These are phyloP conservation scores for Bombyx mandarina DNA, from an alignment of 1,140 invertebrate genomes.

Conservation along the genomic window DNA sequence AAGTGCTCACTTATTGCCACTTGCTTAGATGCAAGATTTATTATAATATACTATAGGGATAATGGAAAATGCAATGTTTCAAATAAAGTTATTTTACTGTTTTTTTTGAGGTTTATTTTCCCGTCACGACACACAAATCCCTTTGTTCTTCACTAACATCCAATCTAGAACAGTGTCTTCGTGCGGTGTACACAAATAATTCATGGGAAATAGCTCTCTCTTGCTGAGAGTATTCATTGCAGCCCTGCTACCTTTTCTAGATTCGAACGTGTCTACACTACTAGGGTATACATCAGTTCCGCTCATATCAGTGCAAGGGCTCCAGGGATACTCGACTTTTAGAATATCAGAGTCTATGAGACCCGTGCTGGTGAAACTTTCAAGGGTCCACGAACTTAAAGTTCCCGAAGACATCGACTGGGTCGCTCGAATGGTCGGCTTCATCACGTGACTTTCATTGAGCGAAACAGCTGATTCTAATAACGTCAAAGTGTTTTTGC, in stretches of 20 bases:
- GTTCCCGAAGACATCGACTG: slow-evolving; percentile 9
- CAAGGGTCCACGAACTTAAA: slow-evolving; percentile 33
- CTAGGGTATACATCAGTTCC: slow-evolving; percentile 36
- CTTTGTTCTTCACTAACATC: too few species aligned
- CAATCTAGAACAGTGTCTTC: too few species aligned
- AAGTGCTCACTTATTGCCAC: too few species aligned
- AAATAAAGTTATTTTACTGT: too few species aligned
- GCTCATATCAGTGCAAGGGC: slow-evolving; percentile 21
- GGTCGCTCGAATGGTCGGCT: background rate
- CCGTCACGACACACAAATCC: too few species aligned
- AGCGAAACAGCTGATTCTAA: background rate
- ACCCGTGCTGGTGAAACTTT: slow-evolving; percentile 26
- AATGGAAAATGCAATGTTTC: too few species aligned
- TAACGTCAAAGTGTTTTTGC: slow-evolving; percentile 17
- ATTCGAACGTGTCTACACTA: slow-evolving; percentile 9
- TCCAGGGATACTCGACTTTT: slow-evolving; percentile 28
- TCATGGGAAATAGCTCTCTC: too few species aligned
- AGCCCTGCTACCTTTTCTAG: slow-evolving; percentile 10
- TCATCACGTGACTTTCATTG: background rate
- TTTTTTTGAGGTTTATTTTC: too few species aligned
- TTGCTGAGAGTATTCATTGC: too few species aligned
- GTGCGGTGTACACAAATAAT: too few species aligned
- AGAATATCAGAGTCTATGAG: slow-evolving; percentile 8
- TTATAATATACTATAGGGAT: too few species aligned
- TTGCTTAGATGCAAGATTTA: too few species aligned